Percentiles rank a stretch among this genome's conserved stretches.
phyloP scores from a whole-genome alignment of 2,113 vertebrate species.

The Steatornis caripensis region DNA sequence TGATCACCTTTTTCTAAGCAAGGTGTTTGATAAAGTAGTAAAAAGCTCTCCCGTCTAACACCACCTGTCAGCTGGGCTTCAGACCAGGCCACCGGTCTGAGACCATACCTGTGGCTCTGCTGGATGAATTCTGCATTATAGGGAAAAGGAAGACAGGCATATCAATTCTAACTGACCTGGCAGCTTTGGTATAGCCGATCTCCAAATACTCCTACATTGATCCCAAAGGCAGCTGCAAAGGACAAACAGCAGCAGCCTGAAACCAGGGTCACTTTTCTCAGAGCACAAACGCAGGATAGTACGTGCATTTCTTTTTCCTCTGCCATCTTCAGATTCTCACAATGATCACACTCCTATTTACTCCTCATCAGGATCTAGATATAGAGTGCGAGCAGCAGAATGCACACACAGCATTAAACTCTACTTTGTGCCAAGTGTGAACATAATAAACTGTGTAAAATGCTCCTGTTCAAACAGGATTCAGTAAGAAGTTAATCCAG shows the following conservation, averaged over 20 bases:
- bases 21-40: neutral
- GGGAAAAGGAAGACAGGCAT: neutral
- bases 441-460: neutral
- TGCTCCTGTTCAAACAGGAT: neutral
- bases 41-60: neutral
- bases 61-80: constrained; percentile 13
- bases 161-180: neutral
- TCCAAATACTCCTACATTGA: neutral
- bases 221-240: neutral
- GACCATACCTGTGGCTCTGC: neutral
- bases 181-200: neutral
- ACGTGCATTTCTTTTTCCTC: neutral
- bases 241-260: neutral
- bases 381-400: neutral
- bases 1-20: neutral
- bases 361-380: neutral
- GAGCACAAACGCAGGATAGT: neutral
- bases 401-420: neutral
- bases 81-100: neutral
- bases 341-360: neutral
- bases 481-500: neutral
- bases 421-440: neutral
- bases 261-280: neutral
- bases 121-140: neutral
- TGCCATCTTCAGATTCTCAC: neutral